These are phyloP conservation scores for Brachionichthys hirsutus DNA, from an alignment of 2,113 vertebrate species.

Conservation along the genomic window DNA sequence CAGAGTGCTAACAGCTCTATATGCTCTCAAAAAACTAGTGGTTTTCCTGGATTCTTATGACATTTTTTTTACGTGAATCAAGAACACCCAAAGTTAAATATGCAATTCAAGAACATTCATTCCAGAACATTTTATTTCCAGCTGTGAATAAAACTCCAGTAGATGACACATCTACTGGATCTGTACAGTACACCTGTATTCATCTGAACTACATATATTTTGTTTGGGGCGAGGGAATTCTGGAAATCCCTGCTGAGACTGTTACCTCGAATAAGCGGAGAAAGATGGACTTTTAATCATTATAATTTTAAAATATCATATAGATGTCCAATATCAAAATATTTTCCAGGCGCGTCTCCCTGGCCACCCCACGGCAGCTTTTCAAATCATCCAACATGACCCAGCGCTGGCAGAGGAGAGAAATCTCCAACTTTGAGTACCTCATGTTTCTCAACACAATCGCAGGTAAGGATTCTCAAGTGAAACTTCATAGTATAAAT, in stretches of 20 bases:
- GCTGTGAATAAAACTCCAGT: neutral
- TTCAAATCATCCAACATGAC: slow-evolving; percentile 99
- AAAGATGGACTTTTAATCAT: too few relatives aligned
- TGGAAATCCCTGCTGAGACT: too few relatives aligned
- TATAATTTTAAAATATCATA: too few relatives aligned
- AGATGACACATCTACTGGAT: neutral
- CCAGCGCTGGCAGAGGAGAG: slow-evolving; percentile 97
- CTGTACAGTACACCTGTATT: slow-evolving; percentile 4
- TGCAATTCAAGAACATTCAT: neutral
- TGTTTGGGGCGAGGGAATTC: too few relatives aligned
- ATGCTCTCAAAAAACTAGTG: slow-evolving; percentile 19
- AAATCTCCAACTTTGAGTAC: slow-evolving; percentile 99
- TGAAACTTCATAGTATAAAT: slow-evolving; percentile 2
- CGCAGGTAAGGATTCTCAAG: slow-evolving; percentile 81
- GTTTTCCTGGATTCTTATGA: neutral
- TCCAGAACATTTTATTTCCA: neutral
- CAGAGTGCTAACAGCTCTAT: slow-evolving; percentile 43
- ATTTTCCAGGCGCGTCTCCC: slow-evolving; percentile 86
- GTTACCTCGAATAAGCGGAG: too few relatives aligned
- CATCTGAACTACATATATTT: neutral
- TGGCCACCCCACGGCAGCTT: slow-evolving; percentile 94
- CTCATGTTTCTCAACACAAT: slow-evolving; percentile 99
- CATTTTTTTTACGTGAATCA: slow-evolving; percentile 6
- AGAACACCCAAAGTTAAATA: neutral
- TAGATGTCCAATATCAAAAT: too few relatives aligned